These are phyloP conservation scores for Sciaenops ocellatus DNA, from an alignment of 2,797 vertebrate species.

Conservation along the genomic window DNA sequence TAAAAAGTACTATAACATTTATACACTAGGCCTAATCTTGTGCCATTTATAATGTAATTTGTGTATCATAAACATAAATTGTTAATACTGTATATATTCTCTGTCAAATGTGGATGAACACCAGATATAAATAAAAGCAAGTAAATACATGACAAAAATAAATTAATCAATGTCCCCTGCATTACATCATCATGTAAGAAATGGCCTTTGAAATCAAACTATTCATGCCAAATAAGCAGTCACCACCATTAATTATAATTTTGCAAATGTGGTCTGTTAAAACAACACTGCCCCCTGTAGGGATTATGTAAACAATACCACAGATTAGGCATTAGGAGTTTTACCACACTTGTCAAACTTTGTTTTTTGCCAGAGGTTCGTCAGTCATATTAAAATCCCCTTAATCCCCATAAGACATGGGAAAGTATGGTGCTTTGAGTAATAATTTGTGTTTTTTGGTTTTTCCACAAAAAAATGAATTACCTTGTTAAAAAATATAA, in stretches of 20 bases:
- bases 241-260: not conserved
- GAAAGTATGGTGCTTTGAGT: not conserved
- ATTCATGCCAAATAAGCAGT: not conserved
- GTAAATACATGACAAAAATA: not conserved
- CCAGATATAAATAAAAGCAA: constrained; percentile 2
- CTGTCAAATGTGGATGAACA: constrained; percentile 23
- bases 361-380: not conserved
- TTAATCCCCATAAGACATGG: not conserved
- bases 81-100: constrained; percentile 14
- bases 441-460: not conserved
- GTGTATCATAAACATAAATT: constrained; percentile 9
- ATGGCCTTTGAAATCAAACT: not conserved
- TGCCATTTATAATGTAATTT: constrained; percentile 48
- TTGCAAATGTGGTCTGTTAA: not conserved
- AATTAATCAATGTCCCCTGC: not conserved
- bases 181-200: not conserved
- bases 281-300: constrained; percentile 66
- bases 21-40: constrained; percentile 6
- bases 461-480: not conserved
- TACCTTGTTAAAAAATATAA: not conserved
- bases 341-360: not conserved
- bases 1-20: not conserved
- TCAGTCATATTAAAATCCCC: not conserved
- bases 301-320: not conserved
- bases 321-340: not conserved